Base-by-base conservation (phyloP, 2,888 invertebrate species). In the Drosophila formosana region DNA sequence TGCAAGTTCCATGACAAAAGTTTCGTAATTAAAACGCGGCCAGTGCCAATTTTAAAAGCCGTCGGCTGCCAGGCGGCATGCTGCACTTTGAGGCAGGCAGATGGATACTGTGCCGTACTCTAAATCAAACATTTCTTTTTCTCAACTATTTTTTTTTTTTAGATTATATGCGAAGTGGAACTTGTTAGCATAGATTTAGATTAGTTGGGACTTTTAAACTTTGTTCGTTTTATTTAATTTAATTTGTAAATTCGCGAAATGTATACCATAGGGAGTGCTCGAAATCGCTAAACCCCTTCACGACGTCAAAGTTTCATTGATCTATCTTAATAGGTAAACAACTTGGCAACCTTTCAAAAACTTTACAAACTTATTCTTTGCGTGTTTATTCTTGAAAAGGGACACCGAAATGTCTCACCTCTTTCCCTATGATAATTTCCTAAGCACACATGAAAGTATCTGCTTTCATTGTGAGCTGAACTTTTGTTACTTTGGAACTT, bases 11-110 rank as follows among this genome's bases (percentile, higher is more conserved):
- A 64, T 62, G 60, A 66, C 67, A 70, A 87, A 84, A 83, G 79
- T 87, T 87, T 82, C 63, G 78, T 72, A 85, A 85, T 85, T 87
- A 89, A 87, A 87, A 71, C 67, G 69, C 53, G 55, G 39, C 56
- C 30, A 64, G 47, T 46, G 53, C 50, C 50, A 65, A 67, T 72
- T 71, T 71, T 61, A 56, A 78, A 70, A 66, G 43, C 65, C 23
- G 4, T 18, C 7, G n/a, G 34, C 50, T 18, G n/a, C 3, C 39
- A 34, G 13, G 6, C 28, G 52, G 6, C 30, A 30, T 5, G 30
- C 30, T 30, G 30, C 9, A 30, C 18, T 65, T 52, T 75, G 75
- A 61, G 66, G 70, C 75, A 50, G 37, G 49, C 25, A 57, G 55
- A 70, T 50, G 50, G 50, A 67, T 63, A 51, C 62, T 28, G 60